These are phyloP conservation scores for Montipora cactus DNA, from an alignment of 64 coral and sea anemone genomes.

Conservation along the genomic window DNA sequence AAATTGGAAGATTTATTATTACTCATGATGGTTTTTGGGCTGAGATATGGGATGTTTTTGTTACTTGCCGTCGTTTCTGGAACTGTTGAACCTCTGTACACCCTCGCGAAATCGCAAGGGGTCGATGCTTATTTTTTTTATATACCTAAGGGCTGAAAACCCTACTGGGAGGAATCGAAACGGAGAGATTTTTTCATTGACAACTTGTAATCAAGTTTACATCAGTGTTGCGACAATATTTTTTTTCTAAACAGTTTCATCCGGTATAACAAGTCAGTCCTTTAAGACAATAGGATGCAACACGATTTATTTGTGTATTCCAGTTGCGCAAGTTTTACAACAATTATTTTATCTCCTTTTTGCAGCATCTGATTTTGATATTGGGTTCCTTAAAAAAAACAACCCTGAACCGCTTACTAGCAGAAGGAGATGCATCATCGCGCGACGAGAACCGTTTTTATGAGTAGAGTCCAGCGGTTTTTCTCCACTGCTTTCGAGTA, in stretches of 20 bases:
- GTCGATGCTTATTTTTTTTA: neutral
- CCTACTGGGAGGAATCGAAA: neutral
- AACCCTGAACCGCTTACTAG: slow-evolving; percentile 16
- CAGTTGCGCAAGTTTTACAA: slow-evolving; percentile 14
- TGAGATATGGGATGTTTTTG: slow-evolving; percentile 13
- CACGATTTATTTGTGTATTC: slow-evolving; percentile 28
- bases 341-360: slow-evolving; percentile 19
- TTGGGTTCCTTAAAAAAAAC: slow-evolving; percentile 39
- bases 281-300: slow-evolving; percentile 14
- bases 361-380: slow-evolving; percentile 27
- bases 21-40: slow-evolving; percentile 5
- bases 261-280: slow-evolving; percentile 4
- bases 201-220: slow-evolving; percentile 8
- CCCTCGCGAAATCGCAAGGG: neutral
- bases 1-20: neutral
- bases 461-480: slow-evolving; percentile 32
- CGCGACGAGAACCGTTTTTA: slow-evolving; percentile 18
- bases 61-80: slow-evolving; percentile 11
- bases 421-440: slow-evolving; percentile 2
- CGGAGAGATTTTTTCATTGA: slow-evolving; percentile 14
- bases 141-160: slow-evolving; percentile 14
- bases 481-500: slow-evolving; percentile 42
- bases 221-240: neutral
- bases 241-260: slow-evolving; percentile 12
- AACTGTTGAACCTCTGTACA: slow-evolving; percentile 5